A percentile compares a stretch with the other conserved stretches of the same genome.
These are phyloP conservation scores for Thyatira batis DNA, from an alignment of 2,888 invertebrate species.

Conservation along the genomic window DNA sequence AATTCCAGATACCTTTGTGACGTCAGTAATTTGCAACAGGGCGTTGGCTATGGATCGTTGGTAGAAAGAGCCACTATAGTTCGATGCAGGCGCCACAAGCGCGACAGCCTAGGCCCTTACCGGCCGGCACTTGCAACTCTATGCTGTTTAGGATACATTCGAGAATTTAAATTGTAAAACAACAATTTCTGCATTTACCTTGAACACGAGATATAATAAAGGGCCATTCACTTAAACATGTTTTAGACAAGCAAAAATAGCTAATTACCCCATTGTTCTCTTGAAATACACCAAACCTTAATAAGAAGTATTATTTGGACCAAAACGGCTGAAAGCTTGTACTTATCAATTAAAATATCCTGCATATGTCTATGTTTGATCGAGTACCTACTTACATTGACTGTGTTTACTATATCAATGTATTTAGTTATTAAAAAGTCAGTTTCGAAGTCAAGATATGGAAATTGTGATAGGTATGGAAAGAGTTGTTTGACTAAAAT, in stretches of 20 bases:
- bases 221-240: slow-evolving; percentile 55
- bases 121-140: slow-evolving; percentile 39
- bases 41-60: slow-evolving; percentile 44
- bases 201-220: slow-evolving; percentile 70
- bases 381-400: no score
- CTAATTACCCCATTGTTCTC: not conserved
- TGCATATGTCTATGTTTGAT: no score
- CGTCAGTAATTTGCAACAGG: slow-evolving; percentile 61
- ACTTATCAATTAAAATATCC: no score
- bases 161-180: slow-evolving; percentile 35
- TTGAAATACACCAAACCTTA: no score
- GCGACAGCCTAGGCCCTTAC: slow-evolving; percentile 12
- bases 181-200: slow-evolving; percentile 64
- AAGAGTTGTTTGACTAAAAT: no score
- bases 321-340: no score
- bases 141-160: slow-evolving; percentile 40
- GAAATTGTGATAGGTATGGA: no score
- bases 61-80: slow-evolving; percentile 55
- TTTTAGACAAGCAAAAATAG: slow-evolving; percentile 13
- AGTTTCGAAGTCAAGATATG: no score
- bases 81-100: slow-evolving; percentile 29
- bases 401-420: no score
- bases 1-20: slow-evolving; percentile 72
- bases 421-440: no score
- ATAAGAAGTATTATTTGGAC: no score